Conservation (phyloP, 2,888 invertebrate genomes). For the Chydorus sphaericus region DNA sequence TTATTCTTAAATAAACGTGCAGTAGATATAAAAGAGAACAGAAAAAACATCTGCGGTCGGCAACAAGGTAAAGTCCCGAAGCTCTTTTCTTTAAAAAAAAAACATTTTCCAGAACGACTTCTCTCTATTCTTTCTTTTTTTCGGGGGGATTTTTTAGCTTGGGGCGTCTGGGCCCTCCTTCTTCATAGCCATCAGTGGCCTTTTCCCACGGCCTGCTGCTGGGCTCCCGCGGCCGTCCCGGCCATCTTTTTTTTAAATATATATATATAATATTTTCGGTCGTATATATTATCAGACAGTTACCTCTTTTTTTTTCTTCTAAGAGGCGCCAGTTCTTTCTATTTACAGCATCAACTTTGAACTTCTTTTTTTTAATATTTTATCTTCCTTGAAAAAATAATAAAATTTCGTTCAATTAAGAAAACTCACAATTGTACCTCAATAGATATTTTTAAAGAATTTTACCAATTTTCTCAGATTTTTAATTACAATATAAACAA, state of each 20-base stretch:
- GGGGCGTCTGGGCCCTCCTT: neutral
- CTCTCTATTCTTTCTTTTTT: neutral
- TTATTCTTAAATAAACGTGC: neutral
- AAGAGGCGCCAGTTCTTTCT: neutral
- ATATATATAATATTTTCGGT: too few species aligned
- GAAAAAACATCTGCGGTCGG: neutral
- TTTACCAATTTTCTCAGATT: too few species aligned
- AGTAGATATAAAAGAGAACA: neutral
- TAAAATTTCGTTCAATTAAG: too few species aligned
- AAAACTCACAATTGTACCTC: too few species aligned
- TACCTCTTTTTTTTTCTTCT: neutral
- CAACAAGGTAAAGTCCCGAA: too few species aligned
- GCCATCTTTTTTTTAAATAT: neutral
- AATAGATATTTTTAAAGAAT: too few species aligned
- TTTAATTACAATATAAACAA: too few species aligned
- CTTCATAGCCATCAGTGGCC: neutral
- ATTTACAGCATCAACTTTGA: too few species aligned
- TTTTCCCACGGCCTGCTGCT: neutral
- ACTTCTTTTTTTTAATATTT: too few species aligned
- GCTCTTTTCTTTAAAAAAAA: neutral
- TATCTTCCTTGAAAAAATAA: too few species aligned
- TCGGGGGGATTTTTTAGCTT: neutral
- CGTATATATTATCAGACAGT: too few species aligned
- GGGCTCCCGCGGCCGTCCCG: neutral
- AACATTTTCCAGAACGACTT: neutral